These are phyloP conservation scores for Muscicapa comitata DNA, from an alignment of 2,797 vertebrate genomes.

Conservation along the genomic window DNA sequence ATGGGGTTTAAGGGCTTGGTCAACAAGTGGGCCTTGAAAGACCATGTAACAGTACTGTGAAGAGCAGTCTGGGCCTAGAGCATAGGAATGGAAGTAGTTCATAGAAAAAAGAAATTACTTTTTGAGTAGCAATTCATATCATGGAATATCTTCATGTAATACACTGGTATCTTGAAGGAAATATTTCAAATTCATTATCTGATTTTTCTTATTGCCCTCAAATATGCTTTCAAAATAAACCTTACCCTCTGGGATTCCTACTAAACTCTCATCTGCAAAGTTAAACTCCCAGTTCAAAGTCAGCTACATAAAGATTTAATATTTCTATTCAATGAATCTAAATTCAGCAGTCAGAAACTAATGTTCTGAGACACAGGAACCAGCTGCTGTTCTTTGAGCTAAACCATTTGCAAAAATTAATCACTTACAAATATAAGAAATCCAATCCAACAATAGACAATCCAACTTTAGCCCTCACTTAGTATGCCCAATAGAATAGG, in stretches of 20 bases:
- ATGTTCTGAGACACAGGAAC: not conserved
- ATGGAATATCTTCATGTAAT: not conserved
- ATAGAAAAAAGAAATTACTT: not conserved
- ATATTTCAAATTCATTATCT: not conserved
- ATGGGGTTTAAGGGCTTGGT: not conserved
- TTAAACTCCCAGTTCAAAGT: not conserved
- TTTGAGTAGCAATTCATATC: not conserved
- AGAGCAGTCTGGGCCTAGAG: not conserved
- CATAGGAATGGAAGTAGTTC: not conserved
- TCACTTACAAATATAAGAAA: not conserved
- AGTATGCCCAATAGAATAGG: not conserved
- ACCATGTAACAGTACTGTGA: fast-evolving
- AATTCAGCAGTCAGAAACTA: not conserved
- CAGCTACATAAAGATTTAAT: not conserved
- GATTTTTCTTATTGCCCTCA: not conserved
- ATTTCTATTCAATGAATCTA: not conserved
- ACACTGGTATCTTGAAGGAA: not conserved
- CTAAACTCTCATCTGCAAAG: not conserved
- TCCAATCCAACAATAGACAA: not conserved
- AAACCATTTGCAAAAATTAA: not conserved
- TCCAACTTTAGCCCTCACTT: not conserved
- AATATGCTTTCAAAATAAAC: not conserved
- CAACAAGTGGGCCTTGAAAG: not conserved
- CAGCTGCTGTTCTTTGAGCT: not conserved
- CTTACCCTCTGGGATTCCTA: not conserved